Evolutionary conservation across 2,797 vertebrate genomes (phyloP), one percentile per base, ranked within the genome.

Genomic region (Crax fasciolata): DNA sequence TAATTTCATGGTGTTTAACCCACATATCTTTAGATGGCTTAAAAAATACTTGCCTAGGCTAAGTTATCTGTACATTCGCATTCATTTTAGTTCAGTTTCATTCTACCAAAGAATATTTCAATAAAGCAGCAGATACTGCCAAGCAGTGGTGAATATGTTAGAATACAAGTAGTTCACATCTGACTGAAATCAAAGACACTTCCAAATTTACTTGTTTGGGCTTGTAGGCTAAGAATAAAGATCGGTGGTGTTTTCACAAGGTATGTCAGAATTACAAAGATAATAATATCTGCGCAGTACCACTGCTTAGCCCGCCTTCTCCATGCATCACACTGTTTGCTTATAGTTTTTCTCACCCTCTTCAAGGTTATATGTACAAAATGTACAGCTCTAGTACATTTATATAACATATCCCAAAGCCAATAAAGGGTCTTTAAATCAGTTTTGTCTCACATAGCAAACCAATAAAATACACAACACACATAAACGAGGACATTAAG

Each of bases 41-140:
- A 44, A 90, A 93, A 89, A 72, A 13, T 72, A n/a, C 46, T 91
- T 73, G 13, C 68, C 74, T 90, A 80, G 59, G 67, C 75, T 81
- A 94, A 84, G 41, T 46, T 67, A 67, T 27, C 66, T 65, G 49
- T 59, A 81, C 32, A 75, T 78, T 76, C 8, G 38, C 35, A 35
- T 48, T 78, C 43, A 4, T 63, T 88, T 94, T 28, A 44, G 61
- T 48, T 84, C 70, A 90, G 68, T 38, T 14, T 61, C 54, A 27
- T 90, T 75, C 75, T 54, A 25, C 41, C 25, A 49, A 73, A 75
- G 38, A 38, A 9, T 55, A 49, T 39, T 85, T 58, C n/a, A 85
- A 52, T 54, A 77, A 54, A 54, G 38, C 5, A 32, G 24, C 28
- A 65, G 48, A 21, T 20, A 44, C 41, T 28, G 48, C 51, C 59